phyloP scores from a whole-genome alignment of 2,888 invertebrate species.

The Orthosia gracilis region DNA sequence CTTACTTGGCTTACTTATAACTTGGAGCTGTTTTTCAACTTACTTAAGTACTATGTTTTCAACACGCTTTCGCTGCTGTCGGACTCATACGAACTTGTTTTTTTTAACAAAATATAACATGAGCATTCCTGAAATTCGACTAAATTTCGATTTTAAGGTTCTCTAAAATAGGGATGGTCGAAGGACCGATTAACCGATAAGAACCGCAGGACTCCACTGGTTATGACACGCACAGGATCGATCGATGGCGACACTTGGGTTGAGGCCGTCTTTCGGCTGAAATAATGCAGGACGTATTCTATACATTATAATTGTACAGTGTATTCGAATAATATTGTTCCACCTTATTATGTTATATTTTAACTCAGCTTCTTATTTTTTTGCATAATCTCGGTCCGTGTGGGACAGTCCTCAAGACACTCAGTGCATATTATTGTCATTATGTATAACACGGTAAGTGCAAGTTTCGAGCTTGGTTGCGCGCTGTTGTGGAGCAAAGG shows the following conservation, averaged over 20 bases:
- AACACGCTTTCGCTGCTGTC: neutral
- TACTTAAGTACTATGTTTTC: conserved; percentile 1
- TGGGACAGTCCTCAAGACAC: neutral
- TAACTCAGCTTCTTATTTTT: neutral
- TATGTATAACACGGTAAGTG: conserved; percentile 17
- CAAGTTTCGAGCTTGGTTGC: neutral
- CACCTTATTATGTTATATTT: neutral
- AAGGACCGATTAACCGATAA: neutral
- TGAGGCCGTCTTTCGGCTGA: neutral
- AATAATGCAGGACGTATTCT: neutral
- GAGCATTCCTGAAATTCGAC: neutral
- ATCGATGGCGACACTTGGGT: neutral
- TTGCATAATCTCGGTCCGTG: neutral
- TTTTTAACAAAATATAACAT: no score
- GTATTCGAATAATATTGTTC: no score
- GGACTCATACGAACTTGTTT: neutral
- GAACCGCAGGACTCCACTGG: neutral
- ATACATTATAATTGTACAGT: no score
- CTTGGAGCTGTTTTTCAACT: neutral
- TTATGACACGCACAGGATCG: neutral
- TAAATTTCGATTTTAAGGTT: neutral
- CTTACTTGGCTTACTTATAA: conserved; percentile 16
- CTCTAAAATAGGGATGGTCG: no score
- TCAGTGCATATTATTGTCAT: conserved; percentile 9
- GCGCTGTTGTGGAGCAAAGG: conserved; percentile 4